Conservation (phyloP, 1,140 invertebrate genomes). For the Vollenhovia emeryi region DNA sequence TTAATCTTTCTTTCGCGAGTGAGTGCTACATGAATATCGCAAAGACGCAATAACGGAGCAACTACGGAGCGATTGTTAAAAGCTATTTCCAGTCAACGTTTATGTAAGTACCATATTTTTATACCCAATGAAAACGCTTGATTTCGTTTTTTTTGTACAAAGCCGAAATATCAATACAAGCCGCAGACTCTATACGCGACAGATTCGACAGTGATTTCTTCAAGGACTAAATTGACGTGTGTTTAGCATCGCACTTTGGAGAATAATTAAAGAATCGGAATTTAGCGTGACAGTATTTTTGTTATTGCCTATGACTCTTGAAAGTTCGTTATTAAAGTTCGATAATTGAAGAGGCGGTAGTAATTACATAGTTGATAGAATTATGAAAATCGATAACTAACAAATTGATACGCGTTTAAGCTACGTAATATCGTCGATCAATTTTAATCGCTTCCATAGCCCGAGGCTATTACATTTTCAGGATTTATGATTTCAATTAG, state of each 20-base stretch:
- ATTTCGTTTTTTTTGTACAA: neutral
- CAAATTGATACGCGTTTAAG: neutral
- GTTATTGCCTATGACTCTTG: neutral
- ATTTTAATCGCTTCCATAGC: neutral
- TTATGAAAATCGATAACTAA: conserved; percentile 3
- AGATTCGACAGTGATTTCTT: neutral
- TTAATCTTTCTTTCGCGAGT: neutral
- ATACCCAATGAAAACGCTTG: neutral
- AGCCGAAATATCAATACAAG: neutral
- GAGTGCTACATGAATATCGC: neutral
- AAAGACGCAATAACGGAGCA: neutral
- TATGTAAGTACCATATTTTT: neutral
- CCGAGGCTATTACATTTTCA: conserved; percentile 2
- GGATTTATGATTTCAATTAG: neutral
- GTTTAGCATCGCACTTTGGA: neutral
- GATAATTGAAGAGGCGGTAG: neutral
- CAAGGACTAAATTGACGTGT: neutral
- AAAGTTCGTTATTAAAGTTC: neutral
- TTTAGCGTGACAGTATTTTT: neutral
- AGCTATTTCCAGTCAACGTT: neutral
- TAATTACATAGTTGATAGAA: neutral
- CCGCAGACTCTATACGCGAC: neutral
- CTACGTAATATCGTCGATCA: neutral
- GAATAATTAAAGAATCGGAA: no score
- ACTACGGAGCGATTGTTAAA: neutral